Evolutionary conservation across 1,140 invertebrate species (phyloP).

Genomic region (Oscheius sp.): DNA sequence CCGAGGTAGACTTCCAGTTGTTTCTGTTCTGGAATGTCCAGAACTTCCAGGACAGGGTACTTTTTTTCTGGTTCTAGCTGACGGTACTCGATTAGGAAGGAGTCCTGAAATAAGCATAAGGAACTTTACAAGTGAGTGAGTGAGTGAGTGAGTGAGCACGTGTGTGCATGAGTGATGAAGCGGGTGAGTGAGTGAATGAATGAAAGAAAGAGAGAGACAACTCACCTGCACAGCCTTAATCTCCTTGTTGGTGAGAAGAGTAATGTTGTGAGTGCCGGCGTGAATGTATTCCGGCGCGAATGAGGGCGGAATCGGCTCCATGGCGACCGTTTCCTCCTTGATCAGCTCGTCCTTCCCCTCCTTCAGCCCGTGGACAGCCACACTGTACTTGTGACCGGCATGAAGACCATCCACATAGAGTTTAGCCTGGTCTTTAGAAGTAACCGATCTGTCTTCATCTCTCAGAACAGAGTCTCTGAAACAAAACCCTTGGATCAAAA

Average conservation of each 20-base stretch:
- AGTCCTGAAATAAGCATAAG: conserved; percentile 36
- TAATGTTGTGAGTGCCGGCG: conserved; percentile 46
- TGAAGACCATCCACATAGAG: conserved; percentile 45
- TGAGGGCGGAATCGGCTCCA: conserved; percentile 55
- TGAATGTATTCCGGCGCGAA: conserved; percentile 41
- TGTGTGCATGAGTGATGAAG: not conserved
- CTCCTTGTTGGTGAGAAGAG: conserved; percentile 47
- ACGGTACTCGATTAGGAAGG: conserved; percentile 48
- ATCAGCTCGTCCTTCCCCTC: conserved; percentile 49
- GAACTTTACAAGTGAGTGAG: no score
- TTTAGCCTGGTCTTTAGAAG: conserved; percentile 9
- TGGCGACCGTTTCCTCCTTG: conserved; percentile 55
- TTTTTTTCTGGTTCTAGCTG: conserved; percentile 54
- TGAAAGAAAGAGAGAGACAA: not conserved
- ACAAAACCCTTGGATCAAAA: no score
- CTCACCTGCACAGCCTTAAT: conserved; percentile 45
- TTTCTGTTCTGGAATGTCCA: conserved; percentile 56
- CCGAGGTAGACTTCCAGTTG: conserved; percentile 57
- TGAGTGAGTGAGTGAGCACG: not conserved
- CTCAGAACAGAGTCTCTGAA: conserved; percentile 2
- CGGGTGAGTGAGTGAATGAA: no score
- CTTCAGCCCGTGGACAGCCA: conserved; percentile 50
- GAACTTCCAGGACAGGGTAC: conserved; percentile 55
- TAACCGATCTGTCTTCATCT: conserved; percentile 21
- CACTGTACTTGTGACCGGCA: conserved; percentile 53